These are phyloP conservation scores for Macaria liturata DNA, from an alignment of 2,888 invertebrate genomes.

Conservation along the genomic window DNA sequence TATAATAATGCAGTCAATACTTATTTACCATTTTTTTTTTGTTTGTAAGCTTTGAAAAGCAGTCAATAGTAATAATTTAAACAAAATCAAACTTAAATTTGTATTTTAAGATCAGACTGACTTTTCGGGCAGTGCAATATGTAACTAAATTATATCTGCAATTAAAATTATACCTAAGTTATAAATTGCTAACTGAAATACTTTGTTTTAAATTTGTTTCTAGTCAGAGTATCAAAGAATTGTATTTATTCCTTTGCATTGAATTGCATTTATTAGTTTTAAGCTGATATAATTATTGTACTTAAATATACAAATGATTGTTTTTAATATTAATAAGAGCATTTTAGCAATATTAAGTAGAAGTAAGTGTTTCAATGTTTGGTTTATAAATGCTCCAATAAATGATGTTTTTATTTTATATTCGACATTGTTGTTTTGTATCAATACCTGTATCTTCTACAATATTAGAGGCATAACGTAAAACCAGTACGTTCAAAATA, in stretches of 20 bases:
- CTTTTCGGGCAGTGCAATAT: conserved; percentile 76
- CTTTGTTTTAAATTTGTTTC: conserved; percentile 15
- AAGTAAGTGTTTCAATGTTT: conserved; percentile 47
- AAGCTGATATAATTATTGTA: conserved; percentile 14
- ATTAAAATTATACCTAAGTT: no score
- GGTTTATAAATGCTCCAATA: conserved; percentile 56
- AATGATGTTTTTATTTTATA: conserved; percentile 69
- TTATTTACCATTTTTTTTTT: no score
- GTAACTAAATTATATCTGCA: conserved; percentile 6
- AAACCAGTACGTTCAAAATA: no score
- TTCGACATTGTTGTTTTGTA: conserved; percentile 57
- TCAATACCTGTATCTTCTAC: background rate
- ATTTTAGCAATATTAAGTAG: conserved; percentile 40
- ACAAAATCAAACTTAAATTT: no score
- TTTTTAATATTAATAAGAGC: conserved; percentile 35
- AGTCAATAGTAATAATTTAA: no score
- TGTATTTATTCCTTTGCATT: conserved; percentile 26
- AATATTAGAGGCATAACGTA: no score
- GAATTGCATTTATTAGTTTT: conserved; percentile 37
- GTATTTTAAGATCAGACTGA: conserved; percentile 61
- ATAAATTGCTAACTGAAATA: no score
- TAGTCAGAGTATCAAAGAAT: conserved; percentile 28
- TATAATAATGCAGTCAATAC: no score
- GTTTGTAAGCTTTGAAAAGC: no score
- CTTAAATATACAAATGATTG: conserved; percentile 24